A percentile compares a stretch with the other conserved stretches of the same genome.
Evolutionary conservation across 2,888 invertebrate species (phyloP).

Genomic region (Dasypogon diadema): DNA sequence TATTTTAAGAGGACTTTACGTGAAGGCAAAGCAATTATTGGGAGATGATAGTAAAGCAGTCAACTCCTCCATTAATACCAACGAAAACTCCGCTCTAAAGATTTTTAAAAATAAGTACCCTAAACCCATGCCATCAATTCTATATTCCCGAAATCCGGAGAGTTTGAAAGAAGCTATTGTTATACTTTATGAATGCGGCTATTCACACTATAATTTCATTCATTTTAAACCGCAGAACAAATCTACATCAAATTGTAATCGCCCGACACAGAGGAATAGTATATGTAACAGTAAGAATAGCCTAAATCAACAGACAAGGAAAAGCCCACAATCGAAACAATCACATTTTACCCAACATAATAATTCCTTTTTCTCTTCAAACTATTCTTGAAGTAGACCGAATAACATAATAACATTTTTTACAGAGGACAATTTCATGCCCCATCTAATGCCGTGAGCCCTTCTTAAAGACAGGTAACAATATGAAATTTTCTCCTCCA

Average conservation of each 20-base stretch:
- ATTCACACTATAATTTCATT: neutral
- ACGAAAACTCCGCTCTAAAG: neutral
- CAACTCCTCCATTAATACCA: neutral
- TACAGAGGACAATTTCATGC: neutral
- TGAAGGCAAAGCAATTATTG: neutral
- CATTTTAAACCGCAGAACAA: neutral
- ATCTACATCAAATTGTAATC: neutral
- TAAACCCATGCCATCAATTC: conserved; percentile 24
- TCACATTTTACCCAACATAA: neutral
- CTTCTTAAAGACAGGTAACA: neutral
- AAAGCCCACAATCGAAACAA: too few relatives aligned
- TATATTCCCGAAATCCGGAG: conserved; percentile 9
- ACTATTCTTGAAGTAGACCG: neutral
- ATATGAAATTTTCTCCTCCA: neutral
- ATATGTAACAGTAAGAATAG: too few relatives aligned
- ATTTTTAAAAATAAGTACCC: conserved; percentile 20
- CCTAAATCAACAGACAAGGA: too few relatives aligned
- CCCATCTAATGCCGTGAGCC: neutral
- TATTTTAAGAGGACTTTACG: neutral
- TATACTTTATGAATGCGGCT: neutral
- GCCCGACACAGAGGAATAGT: too few relatives aligned
- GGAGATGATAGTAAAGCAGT: neutral
- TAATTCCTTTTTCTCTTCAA: neutral
- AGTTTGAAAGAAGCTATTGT: neutral
- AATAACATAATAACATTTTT: neutral